Base-by-base conservation (phyloP, 1,140 invertebrate species). In the Lethrus apterus region DNA sequence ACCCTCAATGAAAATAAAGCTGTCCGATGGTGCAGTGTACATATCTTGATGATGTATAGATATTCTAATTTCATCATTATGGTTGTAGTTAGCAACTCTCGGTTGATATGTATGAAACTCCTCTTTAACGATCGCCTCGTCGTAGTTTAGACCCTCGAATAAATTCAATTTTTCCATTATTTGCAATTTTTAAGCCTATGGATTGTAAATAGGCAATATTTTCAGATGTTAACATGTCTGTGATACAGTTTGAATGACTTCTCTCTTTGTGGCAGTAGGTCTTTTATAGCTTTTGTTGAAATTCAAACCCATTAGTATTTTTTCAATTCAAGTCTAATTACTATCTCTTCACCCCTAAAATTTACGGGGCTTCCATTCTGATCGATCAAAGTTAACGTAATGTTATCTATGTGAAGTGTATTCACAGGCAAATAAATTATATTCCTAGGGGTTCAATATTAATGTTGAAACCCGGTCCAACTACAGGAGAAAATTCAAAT, bases 281-380 rank as follows among this genome's bases (percentile, higher is more conserved):
- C n/a, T n/a, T n/a, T n/a, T n/a, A n/a, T n/a, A n/a, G n/a, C n/a
- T n/a, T n/a, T n/a, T n/a, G n/a, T n/a, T n/a, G n/a, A n/a, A n/a
- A n/a, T n/a, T n/a, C n/a, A n/a, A n/a, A n/a, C n/a, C n/a, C n/a
- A n/a, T n/a, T n/a, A n/a, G n/a, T n/a, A n/a, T n/a, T n/a, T n/a
- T n/a, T n/a, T n/a, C n/a, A n/a, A n/a, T n/a, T 35, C 33, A 3
- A 35, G 17, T 17, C 33, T 35, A 4, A 35, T 19, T 5, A 35
- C 33, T 5, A 35, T 35, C n/a, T 2, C n/a, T 35, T 52, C 53
- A 14, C 50, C 46, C 4, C 50, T 19, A 50, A 52, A 55, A 55
- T 55, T 50, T 17, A 55, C 46, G 4, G 40, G 44, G 10, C 32
- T 13, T 2, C 32, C 48, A 43, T 55, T 35, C 40, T 55, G 53